These are phyloP conservation scores for Cosmia trapezina DNA, from an alignment of 2,888 invertebrate species.

Conservation along the genomic window DNA sequence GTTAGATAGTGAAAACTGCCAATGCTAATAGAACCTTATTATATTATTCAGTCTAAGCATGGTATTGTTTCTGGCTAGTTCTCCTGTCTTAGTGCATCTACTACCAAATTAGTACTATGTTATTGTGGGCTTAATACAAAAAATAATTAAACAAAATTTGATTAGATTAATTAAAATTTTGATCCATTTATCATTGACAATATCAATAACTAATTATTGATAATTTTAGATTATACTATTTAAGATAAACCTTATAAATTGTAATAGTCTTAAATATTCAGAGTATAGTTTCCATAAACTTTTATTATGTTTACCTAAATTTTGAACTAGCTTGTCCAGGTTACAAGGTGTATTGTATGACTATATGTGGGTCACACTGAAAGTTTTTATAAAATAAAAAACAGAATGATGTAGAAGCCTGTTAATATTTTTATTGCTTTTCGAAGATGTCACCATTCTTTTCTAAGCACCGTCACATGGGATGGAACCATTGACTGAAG, in stretches of 20 bases:
- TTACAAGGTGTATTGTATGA: neutral
- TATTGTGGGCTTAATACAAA: neutral
- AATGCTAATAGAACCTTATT: no score
- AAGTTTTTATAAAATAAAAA: no score
- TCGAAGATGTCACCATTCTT: no score
- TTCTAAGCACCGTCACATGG: no score
- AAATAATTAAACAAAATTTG: slow-evolving; percentile 3
- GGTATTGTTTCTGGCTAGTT: no score
- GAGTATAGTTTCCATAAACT: neutral
- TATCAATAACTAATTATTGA: slow-evolving; percentile 43
- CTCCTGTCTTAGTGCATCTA: neutral
- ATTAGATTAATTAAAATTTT: slow-evolving; percentile 19
- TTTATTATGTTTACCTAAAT: neutral
- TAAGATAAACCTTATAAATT: neutral
- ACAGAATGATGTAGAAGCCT: no score
- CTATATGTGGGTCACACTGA: no score
- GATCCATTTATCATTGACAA: slow-evolving; percentile 30
- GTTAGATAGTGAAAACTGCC: no score
- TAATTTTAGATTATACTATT: slow-evolving; percentile 7
- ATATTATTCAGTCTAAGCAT: neutral
- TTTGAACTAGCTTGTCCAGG: neutral
- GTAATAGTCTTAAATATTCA: slow-evolving; percentile 12
- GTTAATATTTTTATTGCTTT: no score
- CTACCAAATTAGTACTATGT: neutral
- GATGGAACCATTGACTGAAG: no score